Evolutionary conservation across 2,797 vertebrate species (phyloP).

Genomic region (Enteromius viviparus): DNA sequence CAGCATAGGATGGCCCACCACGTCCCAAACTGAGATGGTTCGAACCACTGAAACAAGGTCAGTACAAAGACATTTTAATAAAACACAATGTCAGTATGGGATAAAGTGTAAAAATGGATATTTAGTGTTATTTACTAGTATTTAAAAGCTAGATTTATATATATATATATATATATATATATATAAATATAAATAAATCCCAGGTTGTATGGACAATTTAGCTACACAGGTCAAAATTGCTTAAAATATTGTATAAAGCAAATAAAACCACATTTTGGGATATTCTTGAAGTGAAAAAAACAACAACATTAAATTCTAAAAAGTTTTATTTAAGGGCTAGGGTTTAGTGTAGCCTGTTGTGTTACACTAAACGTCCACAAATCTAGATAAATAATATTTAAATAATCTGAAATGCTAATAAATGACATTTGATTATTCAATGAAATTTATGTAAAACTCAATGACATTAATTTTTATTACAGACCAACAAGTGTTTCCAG

Average conservation of each 20-base stretch:
- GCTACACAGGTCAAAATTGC: not conserved
- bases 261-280: not conserved
- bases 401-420: not conserved
- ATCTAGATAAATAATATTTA: no score
- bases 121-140: not conserved
- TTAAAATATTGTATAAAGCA: not conserved
- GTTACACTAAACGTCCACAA: no score
- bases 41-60: conserved; percentile 87
- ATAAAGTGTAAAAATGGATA: not conserved
- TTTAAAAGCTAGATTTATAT: not conserved
- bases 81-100: not conserved
- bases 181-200: not conserved
- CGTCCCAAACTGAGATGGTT: conserved; percentile 97
- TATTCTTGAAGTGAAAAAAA: not conserved
- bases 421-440: not conserved
- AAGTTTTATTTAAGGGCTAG: not conserved
- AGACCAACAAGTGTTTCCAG: not conserved
- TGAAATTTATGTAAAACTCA: not conserved
- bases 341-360: not conserved
- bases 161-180: not conserved
- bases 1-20: conserved; percentile 96
- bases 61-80: not conserved
- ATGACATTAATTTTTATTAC: not conserved
- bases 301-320: not conserved
- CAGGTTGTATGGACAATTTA: not conserved